Evolutionary conservation across 2,888 invertebrate genomes (phyloP), one percentile per base, ranked within the genome.

Genomic region (Gnatocerus cornutus): DNA sequence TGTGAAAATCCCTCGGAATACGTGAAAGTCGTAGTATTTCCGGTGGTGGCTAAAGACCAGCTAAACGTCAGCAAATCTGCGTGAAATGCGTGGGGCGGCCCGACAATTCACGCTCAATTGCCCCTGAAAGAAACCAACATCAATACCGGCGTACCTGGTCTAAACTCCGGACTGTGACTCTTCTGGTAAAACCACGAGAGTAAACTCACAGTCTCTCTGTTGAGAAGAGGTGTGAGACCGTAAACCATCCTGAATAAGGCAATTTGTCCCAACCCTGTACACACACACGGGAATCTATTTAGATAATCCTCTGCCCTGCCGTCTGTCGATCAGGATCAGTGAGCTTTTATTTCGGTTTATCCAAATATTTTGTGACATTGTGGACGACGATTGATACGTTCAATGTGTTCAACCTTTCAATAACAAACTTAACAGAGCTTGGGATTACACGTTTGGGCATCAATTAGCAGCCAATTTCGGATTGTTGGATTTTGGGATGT

Each of bases 61-160:
- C 79, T 82, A 83, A 82, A 83, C 78, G 81, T 82, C 82, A 78
- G 81, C 79, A 83, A 83, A 84, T 84, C 83, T 78, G 81, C 83
- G 83, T 84, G 82, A 84, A 84, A 84, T 83, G 77, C 81, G 77
- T 80, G 82, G 82, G 83, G 82, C 81, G 83, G 81, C 74, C 76
- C 79, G 77, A 74, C 74, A 75, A 74, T 76, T 80, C 80, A 82
- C 81, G 83, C 82, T 83, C 83, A 83, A 83, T 83, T 83, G 82
- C 82, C 81, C 73, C 76, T 76, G 78, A 81, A 83, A 79, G 76
- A 75, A 74, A 72, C 72, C 77, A 74, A 64, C 73, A 73, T 73
- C 73, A 72, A 73, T 74, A 65, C 65, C 58, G 33, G 12, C 63
- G 50, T 71, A 77, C 74, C 77, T 76, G 75, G 68, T 13, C 43